Evolutionary conservation across 2,888 invertebrate genomes (phyloP).

Genomic region (Drosophila anceps): DNA sequence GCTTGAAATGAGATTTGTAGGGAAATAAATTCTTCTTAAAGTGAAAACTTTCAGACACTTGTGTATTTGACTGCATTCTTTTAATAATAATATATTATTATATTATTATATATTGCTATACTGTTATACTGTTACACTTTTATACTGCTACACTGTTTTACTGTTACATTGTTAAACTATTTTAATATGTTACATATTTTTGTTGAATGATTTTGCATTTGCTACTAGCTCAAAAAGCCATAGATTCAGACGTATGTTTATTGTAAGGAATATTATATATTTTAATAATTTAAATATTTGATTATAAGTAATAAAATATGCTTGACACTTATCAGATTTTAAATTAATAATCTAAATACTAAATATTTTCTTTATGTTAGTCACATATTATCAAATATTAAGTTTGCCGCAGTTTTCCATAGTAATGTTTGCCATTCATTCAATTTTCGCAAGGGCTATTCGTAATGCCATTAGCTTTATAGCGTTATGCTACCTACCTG

Average conservation of each 20-base stretch:
- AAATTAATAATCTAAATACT: background rate
- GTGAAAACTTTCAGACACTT: too few relatives aligned
- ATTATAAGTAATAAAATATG: too few relatives aligned
- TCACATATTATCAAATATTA: too few relatives aligned
- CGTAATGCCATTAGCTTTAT: conserved; percentile 20
- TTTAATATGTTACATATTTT: background rate
- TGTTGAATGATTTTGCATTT: too few relatives aligned
- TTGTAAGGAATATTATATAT: too few relatives aligned
- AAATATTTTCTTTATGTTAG: background rate
- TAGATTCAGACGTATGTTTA: too few relatives aligned
- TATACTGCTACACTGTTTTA: background rate
- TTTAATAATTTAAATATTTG: too few relatives aligned
- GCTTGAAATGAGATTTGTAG: background rate
- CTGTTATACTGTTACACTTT: background rate
- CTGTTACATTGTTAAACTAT: background rate
- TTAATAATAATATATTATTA: too few relatives aligned
- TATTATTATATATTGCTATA: background rate
- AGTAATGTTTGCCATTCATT: conserved; percentile 12
- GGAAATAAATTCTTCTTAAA: background rate
- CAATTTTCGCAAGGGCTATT: conserved; percentile 27
- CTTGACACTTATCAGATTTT: too few relatives aligned
- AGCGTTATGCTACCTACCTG: conserved; percentile 25
- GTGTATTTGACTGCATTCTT: too few relatives aligned
- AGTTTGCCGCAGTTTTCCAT: conserved; percentile 13
- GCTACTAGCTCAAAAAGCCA: too few relatives aligned